phyloP scores from a whole-genome alignment of 1,140 invertebrate species.

The Pemphigus obesinymphae region DNA sequence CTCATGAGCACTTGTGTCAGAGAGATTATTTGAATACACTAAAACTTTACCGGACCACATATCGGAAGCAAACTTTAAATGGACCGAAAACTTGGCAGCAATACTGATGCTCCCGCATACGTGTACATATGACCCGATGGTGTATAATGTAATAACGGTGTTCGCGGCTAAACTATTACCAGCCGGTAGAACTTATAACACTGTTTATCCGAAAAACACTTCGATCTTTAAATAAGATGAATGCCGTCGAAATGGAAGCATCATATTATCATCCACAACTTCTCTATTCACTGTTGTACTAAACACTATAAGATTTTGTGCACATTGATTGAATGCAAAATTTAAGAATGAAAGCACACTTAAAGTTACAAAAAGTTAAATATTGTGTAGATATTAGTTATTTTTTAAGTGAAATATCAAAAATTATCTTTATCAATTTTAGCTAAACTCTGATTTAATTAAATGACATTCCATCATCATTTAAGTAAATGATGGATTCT shows the following conservation, averaged over 20 bases:
- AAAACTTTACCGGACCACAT: constrained; percentile 19
- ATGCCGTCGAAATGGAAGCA: not conserved
- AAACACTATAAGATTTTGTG: not conserved
- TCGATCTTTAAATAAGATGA: not conserved
- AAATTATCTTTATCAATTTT: too few species aligned
- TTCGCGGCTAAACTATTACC: constrained; percentile 22
- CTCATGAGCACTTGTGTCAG: not conserved
- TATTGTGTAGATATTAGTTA: too few species aligned
- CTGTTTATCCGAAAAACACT: constrained; percentile 3
- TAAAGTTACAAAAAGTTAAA: too few species aligned
- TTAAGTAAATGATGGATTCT: too few species aligned
- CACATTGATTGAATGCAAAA: not conserved
- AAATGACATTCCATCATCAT: too few species aligned
- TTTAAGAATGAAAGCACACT: too few species aligned
- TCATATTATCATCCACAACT: not conserved
- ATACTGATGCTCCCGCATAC: not conserved
- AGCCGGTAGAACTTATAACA: constrained; percentile 7
- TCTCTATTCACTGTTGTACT: not conserved
- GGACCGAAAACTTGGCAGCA: constrained; percentile 22
- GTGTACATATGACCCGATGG: not conserved
- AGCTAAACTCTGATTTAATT: too few species aligned
- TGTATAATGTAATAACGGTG: constrained; percentile 36
- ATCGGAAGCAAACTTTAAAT: constrained; percentile 28
- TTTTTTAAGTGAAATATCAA: too few species aligned
- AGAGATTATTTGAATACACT: constrained; percentile 17